Evolutionary conservation across 2,113 vertebrate species (phyloP), one percentile per base, ranked within the genome.

Genomic region (Peromyscus polionotus): DNA sequence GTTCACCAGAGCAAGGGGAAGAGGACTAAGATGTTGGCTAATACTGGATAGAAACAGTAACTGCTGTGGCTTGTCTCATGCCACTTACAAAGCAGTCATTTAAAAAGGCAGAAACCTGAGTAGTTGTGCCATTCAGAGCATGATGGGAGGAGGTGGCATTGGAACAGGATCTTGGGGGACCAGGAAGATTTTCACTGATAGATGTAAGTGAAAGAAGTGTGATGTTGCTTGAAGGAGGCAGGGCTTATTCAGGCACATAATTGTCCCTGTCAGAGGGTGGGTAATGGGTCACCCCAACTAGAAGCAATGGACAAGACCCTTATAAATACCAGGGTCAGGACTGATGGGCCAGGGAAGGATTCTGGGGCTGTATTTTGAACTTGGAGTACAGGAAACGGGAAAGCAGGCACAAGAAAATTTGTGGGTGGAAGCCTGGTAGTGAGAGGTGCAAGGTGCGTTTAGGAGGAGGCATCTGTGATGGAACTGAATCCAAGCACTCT

Each of bases 401-500:
- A 4, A 57, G 7, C 65, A 90, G 61, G 22, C 13, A 5, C 42
- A 39, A 31, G 7, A 14, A 5, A 31, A 33, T 4, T 28, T 7
- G 42, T 9, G 22, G 67, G 26, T 5, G 5, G 80, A 11, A 57
- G 20, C 36, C 31, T 0, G 2, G 0, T 33, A 17, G 67, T 24
- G 0, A 51, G 31, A 65, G 19, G 61, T 33, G 54, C 33, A 7
- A 77, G 36, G 12, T 13, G 7, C 16, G 1, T 20, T 16, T 1
- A 11, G 2, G 17, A 19, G 19, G 3, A 84, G 63, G 63, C 7
- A 4, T 63, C 70, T 24, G 36, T 3, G 31, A 9, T 39, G 5
- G 16, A 3, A 3, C 3, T 4, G 5, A 13, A 36, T 1, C 39
- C 33, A 3, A 36, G 68, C 39, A 22, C 0, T 6, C 28, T 42